These are phyloP conservation scores for Heliothis peltigera DNA, from an alignment of 2,888 invertebrate genomes.

Conservation along the genomic window DNA sequence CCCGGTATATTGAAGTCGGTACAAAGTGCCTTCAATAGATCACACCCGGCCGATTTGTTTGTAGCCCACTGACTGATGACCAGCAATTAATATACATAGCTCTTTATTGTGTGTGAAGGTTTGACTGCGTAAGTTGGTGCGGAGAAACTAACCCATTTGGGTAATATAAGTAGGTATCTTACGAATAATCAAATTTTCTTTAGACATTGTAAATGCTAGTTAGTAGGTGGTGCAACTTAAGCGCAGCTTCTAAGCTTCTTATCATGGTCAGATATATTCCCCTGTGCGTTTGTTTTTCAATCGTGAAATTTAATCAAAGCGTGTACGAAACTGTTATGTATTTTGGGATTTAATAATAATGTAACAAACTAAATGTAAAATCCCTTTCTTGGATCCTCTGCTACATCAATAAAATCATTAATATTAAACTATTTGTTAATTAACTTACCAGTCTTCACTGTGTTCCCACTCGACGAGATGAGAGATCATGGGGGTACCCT, in stretches of 20 bases:
- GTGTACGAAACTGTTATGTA: no score
- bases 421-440: not conserved
- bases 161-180: not conserved
- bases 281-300: no score
- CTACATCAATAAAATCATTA: no score
- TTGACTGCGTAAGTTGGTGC: slow-evolving; percentile 26
- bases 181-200: not conserved
- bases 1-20: slow-evolving; percentile 68
- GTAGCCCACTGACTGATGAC: slow-evolving; percentile 74
- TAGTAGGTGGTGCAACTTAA: no score
- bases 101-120: slow-evolving; percentile 73
- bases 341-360: no score
- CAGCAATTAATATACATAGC: slow-evolving; percentile 74
- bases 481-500: slow-evolving; percentile 95
- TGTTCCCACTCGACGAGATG: slow-evolving; percentile 97
- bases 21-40: slow-evolving; percentile 73
- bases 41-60: slow-evolving; percentile 76
- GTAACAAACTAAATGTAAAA: no score
- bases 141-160: not conserved
- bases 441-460: slow-evolving; percentile 91
- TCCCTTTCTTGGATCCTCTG: no score
- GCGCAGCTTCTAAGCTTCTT: no score
- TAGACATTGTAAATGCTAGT: no score
- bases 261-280: no score
- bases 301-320: no score